Conservation (phyloP, 2,888 invertebrate species). For the Drosophila mettleri region DNA sequence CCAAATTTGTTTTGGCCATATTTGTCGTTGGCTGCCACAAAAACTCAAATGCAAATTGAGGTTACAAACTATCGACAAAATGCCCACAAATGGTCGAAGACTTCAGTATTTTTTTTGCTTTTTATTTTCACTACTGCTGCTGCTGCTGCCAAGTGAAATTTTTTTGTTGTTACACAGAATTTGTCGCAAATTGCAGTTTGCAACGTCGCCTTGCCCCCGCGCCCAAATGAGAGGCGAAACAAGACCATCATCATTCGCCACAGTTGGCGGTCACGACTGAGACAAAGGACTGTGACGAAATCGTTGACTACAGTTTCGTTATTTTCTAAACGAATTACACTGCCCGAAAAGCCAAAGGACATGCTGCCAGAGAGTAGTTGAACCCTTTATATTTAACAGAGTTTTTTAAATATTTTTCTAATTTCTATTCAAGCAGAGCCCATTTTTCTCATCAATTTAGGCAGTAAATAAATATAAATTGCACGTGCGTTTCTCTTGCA, state of each 20-base stretch:
- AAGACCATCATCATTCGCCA: conserved; percentile 42
- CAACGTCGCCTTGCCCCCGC: background rate
- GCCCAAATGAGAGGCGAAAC: conserved; percentile 2
- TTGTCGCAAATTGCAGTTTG: conserved; percentile 71
- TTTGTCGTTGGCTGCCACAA: conserved; percentile 39
- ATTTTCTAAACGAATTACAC: conserved; percentile 16
- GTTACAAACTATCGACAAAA: conserved; percentile 59
- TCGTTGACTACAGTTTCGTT: conserved; percentile 31
- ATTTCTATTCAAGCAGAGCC: too few species aligned
- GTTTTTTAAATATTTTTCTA: too few species aligned
- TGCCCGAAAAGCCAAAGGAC: background rate
- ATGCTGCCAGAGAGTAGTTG: background rate
- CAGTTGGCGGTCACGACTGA: conserved; percentile 57
- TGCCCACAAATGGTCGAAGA: conserved; percentile 54
- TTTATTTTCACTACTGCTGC: background rate
- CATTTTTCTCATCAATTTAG: too few species aligned
- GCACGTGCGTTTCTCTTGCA: too few species aligned
- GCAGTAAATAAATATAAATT: too few species aligned
- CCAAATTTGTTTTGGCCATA: conserved; percentile 58
- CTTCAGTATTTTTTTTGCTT: conserved; percentile 12
- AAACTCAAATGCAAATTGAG: conserved; percentile 67
- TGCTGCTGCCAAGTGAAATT: conserved; percentile 56
- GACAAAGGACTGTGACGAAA: conserved; percentile 62
- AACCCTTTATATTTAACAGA: too few species aligned
- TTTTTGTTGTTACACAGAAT: conserved; percentile 44